phyloP scores from a whole-genome alignment of 2,113 vertebrate species.

The Rattus norvegicus region GRCr8 NC_086022.1:131855001-131855500 shows the following conservation, averaged over 20 bases:
- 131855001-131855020: not conserved
- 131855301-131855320: not conserved
- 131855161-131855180: not conserved
- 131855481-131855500: too few species aligned
- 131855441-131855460: not conserved
- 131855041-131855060: not conserved
- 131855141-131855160: not conserved
- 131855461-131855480: not conserved
- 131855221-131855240: not conserved
- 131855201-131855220: not conserved
- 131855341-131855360: too few species aligned
- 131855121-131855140: not conserved
- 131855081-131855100: not conserved
- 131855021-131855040: not conserved
- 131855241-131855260: not conserved
- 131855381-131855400: not conserved
- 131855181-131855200: not conserved
- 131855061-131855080: not conserved
- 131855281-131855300: not conserved
- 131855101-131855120: conserved; percentile 13
- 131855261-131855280: not conserved
- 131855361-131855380: not conserved
- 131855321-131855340: not conserved
- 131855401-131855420: not conserved
- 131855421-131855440: not conserved